A percentile compares a stretch with the other conserved stretches of the same genome.
phyloP scores from a whole-genome alignment of 1,140 invertebrate species.

The Hesperophylax magnus region DNA sequence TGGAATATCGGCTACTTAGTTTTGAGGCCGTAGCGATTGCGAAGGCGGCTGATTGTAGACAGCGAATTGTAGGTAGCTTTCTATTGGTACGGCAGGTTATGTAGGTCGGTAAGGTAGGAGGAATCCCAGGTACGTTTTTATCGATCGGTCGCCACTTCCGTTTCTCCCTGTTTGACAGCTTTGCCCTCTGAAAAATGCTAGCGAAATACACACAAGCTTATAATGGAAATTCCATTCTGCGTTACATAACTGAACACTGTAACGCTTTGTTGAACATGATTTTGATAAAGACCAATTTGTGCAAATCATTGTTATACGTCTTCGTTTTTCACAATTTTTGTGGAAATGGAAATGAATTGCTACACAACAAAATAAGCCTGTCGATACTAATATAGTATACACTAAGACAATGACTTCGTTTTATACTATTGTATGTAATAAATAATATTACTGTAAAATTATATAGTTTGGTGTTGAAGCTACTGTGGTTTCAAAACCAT shows the following conservation, averaged over 20 bases:
- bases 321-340: neutral
- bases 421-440: too few relatives aligned
- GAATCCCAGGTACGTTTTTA: constrained; percentile 23
- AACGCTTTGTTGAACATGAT: too few relatives aligned
- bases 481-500: too few relatives aligned
- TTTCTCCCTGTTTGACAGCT: constrained; percentile 52
- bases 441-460: too few relatives aligned
- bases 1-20: neutral
- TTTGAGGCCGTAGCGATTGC: neutral
- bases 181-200: neutral
- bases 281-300: too few relatives aligned
- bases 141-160: constrained; percentile 53
- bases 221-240: too few relatives aligned
- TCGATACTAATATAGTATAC: too few relatives aligned
- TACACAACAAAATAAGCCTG: too few relatives aligned
- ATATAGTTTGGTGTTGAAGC: too few relatives aligned
- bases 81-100: neutral
- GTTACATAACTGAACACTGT: too few relatives aligned
- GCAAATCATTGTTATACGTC: too few relatives aligned
- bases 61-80: neutral
- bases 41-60: neutral
- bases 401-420: too few relatives aligned
- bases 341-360: neutral
- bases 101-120: constrained; percentile 36
- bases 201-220: neutral